Conservation (phyloP, 2,113 vertebrate species). For the Bufo gargarizans region DNA sequence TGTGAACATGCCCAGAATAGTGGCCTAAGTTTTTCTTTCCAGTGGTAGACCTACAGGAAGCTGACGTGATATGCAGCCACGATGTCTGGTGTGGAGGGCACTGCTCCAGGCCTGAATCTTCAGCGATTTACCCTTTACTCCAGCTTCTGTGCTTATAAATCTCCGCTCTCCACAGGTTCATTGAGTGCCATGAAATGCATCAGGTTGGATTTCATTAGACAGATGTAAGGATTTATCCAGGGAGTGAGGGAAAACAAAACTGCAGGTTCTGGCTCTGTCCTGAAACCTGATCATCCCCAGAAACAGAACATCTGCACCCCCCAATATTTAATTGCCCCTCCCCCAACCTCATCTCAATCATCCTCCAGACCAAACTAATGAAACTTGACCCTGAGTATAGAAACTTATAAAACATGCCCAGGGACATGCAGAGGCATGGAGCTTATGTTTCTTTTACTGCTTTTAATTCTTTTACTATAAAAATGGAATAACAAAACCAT, state of each 20-base stretch:
- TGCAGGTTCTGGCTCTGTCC: neutral
- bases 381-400: constrained; percentile 10
- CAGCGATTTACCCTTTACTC: neutral
- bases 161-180: neutral
- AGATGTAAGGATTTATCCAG: neutral
- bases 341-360: neutral
- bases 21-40: too few species aligned
- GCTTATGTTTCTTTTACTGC: neutral
- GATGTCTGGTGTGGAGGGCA: neutral
- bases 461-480: constrained; percentile 34
- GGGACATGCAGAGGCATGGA: neutral
- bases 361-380: constrained; percentile 33
- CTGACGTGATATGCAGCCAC: too few species aligned
- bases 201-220: constrained; percentile 14
- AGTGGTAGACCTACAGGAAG: too few species aligned
- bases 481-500: constrained; percentile 2
- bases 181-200: neutral
- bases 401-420: constrained; percentile 21
- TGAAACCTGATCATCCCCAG: constrained; percentile 1
- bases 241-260: neutral
- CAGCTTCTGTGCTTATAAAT: neutral
- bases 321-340: neutral
- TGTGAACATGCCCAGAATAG: too few species aligned
- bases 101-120: neutral
- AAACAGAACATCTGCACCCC: constrained; percentile 1